A percentile compares a stretch with the other conserved stretches of the same genome.
Conservation (phyloP, 1,140 invertebrate genomes). For the Danaus melanippus region DNA sequence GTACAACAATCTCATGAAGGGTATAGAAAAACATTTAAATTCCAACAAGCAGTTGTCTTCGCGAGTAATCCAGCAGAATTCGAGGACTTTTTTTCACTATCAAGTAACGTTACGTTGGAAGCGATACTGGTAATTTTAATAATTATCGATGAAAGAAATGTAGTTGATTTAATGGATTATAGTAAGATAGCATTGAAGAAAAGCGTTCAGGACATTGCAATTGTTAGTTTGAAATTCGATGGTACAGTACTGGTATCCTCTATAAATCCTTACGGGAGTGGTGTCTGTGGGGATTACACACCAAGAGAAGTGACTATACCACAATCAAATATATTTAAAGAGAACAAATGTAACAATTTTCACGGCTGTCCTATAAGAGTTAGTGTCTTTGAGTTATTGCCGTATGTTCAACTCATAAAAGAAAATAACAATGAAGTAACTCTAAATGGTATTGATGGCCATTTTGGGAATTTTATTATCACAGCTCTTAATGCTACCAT, state of each 20-base stretch:
- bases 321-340: constrained; percentile 23
- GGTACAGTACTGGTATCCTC: constrained; percentile 24
- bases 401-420: constrained; percentile 25
- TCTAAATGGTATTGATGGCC: constrained; percentile 34
- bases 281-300: constrained; percentile 29
- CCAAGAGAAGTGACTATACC: constrained; percentile 20
- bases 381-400: constrained; percentile 17
- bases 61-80: constrained; percentile 25
- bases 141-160: constrained; percentile 11
- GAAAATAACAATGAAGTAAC: constrained; percentile 20
- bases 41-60: constrained; percentile 33
- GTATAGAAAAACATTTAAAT: neutral
- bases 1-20: neutral
- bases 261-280: constrained; percentile 33
- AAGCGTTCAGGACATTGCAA: constrained; percentile 32
- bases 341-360: constrained; percentile 40
- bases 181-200: constrained; percentile 33
- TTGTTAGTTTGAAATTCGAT: constrained; percentile 21
- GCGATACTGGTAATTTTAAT: constrained; percentile 34
- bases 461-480: too few relatives aligned
- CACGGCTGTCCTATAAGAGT: constrained; percentile 36
- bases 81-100: constrained; percentile 21
- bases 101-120: constrained; percentile 22
- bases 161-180: constrained; percentile 11
- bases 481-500: too few relatives aligned